Percentiles rank a stretch among this genome's conserved stretches.
These are phyloP conservation scores for Eumacrocentrus americanus DNA, from an alignment of 2,888 invertebrate species.

Conservation along the genomic window DNA sequence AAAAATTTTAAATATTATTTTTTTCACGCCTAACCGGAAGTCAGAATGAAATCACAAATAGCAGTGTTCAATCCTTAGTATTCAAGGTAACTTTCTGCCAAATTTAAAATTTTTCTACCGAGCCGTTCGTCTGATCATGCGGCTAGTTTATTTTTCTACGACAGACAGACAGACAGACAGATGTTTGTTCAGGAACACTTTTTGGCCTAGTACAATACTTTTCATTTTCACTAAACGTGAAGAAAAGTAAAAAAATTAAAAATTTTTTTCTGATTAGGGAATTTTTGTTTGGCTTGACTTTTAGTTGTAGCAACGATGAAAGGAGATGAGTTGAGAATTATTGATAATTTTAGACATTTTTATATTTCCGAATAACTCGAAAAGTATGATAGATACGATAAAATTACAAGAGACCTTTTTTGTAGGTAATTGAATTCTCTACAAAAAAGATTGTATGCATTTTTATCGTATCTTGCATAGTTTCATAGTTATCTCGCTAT, in stretches of 20 bases:
- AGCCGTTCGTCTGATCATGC: no score
- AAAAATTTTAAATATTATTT: neutral
- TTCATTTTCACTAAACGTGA: slow-evolving; percentile 12
- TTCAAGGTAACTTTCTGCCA: no score
- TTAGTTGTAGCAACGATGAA: no score
- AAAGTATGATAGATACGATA: neutral
- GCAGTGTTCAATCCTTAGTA: no score
- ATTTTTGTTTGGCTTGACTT: no score
- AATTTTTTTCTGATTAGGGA: no score
- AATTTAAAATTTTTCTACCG: no score
- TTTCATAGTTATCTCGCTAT: neutral
- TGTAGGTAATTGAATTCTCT: neutral
- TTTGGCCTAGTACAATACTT: no score
- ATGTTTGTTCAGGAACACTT: no score
- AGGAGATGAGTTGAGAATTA: neutral
- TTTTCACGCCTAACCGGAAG: neutral
- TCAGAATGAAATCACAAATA: neutral
- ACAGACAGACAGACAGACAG: no score
- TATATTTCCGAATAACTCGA: neutral
- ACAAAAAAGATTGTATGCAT: neutral
- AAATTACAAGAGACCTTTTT: neutral
- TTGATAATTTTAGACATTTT: neutral
- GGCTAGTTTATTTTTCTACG: no score
- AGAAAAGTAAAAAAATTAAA: neutral
- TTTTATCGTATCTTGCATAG: neutral